These are phyloP conservation scores for Ormyrus nitidulus DNA, from an alignment of 2,888 invertebrate genomes.

Conservation along the genomic window DNA sequence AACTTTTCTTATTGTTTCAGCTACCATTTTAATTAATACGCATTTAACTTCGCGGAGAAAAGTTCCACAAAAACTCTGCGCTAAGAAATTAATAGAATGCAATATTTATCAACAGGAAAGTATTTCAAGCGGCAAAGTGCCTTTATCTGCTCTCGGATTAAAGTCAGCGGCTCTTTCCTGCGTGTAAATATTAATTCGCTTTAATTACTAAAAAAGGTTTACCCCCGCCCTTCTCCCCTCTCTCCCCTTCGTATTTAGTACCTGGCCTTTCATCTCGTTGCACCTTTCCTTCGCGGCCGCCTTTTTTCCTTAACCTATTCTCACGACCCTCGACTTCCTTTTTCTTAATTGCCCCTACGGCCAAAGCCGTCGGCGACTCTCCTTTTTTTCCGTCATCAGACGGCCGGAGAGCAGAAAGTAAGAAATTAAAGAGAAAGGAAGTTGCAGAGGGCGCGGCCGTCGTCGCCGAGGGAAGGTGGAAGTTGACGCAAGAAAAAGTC, in stretches of 20 bases:
- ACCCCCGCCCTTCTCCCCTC: background rate
- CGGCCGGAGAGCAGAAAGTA: constrained; percentile 28
- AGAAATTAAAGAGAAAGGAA: constrained; percentile 28
- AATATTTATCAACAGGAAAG: background rate
- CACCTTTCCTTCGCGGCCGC: background rate
- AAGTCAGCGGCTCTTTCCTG: background rate
- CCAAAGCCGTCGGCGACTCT: constrained; percentile 16
- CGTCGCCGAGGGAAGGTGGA: constrained; percentile 31
- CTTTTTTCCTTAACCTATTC: constrained; percentile 36
- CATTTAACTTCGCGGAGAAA: too few species aligned
- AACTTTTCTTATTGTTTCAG: too few species aligned
- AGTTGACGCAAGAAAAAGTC: constrained; percentile 48
- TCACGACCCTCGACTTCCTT: constrained; percentile 25
- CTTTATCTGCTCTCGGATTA: background rate
- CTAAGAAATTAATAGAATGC: too few species aligned
- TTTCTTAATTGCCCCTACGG: constrained; percentile 45
- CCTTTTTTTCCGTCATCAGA: constrained; percentile 22
- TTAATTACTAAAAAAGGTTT: constrained; percentile 38
- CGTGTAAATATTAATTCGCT: constrained; percentile 45
- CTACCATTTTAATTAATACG: too few species aligned
- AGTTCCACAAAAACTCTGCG: too few species aligned
- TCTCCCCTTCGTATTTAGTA: background rate
- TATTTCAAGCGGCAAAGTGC: background rate
- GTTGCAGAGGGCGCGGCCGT: constrained; percentile 32
- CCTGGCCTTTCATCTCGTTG: constrained; percentile 9